Conservation (phyloP, 1,140 invertebrate species). For the Hesperophylax magnus region DNA sequence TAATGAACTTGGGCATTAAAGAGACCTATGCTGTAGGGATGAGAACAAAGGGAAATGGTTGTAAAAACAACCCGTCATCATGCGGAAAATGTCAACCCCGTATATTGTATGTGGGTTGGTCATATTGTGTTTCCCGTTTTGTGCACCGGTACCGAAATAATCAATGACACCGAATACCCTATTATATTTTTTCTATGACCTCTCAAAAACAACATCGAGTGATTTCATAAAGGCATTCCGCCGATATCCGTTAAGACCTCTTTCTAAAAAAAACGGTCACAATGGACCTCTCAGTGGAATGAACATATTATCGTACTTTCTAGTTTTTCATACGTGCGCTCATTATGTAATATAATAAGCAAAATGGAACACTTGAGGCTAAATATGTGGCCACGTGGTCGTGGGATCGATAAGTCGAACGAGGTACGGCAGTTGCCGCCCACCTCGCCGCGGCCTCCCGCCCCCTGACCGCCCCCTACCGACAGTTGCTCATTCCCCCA, state of each 20-base stretch:
- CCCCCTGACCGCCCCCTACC: background rate
- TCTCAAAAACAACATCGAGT: background rate
- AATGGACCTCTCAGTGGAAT: background rate
- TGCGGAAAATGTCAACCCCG: too few relatives aligned
- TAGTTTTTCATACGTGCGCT: background rate
- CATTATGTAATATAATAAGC: background rate
- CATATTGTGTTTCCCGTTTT: too few relatives aligned
- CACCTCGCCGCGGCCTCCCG: background rate
- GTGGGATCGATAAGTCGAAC: constrained; percentile 29
- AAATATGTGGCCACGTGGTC: constrained; percentile 26
- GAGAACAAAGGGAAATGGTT: too few relatives aligned
- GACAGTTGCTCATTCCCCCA: background rate
- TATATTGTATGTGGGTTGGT: too few relatives aligned
- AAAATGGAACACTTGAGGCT: constrained; percentile 21
- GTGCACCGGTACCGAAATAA: too few relatives aligned
- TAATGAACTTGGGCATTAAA: too few relatives aligned
- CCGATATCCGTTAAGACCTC: background rate
- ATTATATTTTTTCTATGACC: too few relatives aligned
- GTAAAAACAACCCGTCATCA: too few relatives aligned
- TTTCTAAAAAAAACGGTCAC: background rate
- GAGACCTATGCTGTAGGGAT: too few relatives aligned
- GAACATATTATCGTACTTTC: background rate
- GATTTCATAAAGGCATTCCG: background rate
- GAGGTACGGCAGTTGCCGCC: constrained; percentile 34
- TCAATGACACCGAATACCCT: too few relatives aligned